Evolutionary conservation across 2,888 invertebrate genomes (phyloP).

Genomic region (Sarcophaga carnaria): DNA sequence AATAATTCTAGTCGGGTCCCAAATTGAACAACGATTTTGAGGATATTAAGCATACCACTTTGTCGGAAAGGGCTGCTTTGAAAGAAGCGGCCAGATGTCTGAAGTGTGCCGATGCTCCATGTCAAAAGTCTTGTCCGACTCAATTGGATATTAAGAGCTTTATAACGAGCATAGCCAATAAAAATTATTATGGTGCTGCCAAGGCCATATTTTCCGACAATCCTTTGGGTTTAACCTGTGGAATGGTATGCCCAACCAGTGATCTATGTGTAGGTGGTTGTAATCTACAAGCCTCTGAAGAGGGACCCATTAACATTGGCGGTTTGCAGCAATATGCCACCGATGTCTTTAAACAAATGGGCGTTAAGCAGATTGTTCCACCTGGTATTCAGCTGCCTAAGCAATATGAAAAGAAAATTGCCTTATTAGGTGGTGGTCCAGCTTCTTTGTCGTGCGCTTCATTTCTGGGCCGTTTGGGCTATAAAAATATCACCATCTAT

Average conservation of each 20-base stretch:
- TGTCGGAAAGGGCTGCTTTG: slow-evolving; percentile 97
- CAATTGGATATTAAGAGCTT: slow-evolving; percentile 98
- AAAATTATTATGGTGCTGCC: slow-evolving; percentile 99
- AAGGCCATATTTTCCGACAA: slow-evolving; percentile 98
- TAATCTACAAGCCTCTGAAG: slow-evolving; percentile 97
- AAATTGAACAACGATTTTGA: slow-evolving; percentile 94
- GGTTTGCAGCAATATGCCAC: slow-evolving; percentile 99
- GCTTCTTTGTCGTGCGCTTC: slow-evolving; percentile 98
- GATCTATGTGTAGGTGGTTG: slow-evolving; percentile 99
- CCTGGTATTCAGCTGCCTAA: slow-evolving; percentile 85
- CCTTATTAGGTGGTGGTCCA: slow-evolving; percentile 96
- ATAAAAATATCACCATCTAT: slow-evolving; percentile 94
- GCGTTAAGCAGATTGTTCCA: slow-evolving; percentile 92
- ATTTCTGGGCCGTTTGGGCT: slow-evolving; percentile 96
- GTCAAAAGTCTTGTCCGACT: slow-evolving; percentile 99
- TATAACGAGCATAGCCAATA: slow-evolving; percentile 97
- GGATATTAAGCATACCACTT: slow-evolving; percentile 98
- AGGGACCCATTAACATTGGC: slow-evolving; percentile 99
- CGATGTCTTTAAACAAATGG: slow-evolving; percentile 97
- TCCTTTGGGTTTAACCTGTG: slow-evolving; percentile 96
- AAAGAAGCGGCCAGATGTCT: slow-evolving; percentile 94
- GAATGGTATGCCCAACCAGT: slow-evolving; percentile 99
- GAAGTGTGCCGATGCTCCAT: slow-evolving; percentile 97
- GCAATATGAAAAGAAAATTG: slow-evolving; percentile 85
- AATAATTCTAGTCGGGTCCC: slow-evolving; percentile 82